A percentile compares a stretch with the other conserved stretches of the same genome.
Conservation (phyloP, 2,797 vertebrate species). For the Atherinosoma microstoma region DNA sequence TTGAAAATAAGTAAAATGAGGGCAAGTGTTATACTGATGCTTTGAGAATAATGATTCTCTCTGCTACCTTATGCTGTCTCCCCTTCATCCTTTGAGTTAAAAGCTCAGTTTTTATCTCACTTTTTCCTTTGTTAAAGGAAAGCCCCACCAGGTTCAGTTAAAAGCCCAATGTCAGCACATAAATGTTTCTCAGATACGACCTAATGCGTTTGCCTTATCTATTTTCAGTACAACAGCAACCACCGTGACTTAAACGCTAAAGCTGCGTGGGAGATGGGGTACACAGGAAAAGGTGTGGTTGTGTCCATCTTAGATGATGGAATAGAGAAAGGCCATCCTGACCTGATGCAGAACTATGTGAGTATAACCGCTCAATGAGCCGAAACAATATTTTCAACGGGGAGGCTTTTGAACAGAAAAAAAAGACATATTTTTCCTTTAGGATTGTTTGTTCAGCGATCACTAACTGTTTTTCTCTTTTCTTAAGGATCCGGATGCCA, state of each 20-base stretch:
- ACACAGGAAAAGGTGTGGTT: constrained; percentile 93
- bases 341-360: constrained; percentile 85
- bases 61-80: neutral
- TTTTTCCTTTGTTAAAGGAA: neutral
- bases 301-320: constrained; percentile 98
- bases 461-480: constrained; percentile 13
- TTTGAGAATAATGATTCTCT: constrained; percentile 2
- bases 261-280: constrained; percentile 94
- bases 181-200: constrained; percentile 37
- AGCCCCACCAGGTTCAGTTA: constrained; percentile 21
- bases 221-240: constrained; percentile 87
- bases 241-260: constrained; percentile 94
- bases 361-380: constrained; percentile 50
- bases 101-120: constrained; percentile 24
- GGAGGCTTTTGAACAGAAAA: neutral
- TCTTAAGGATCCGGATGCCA: constrained; percentile 89
- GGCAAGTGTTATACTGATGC: neutral
- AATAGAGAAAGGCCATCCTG: constrained; percentile 98
- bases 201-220: constrained; percentile 53
- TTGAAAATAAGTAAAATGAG: constrained; percentile 42
- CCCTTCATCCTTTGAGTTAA: neutral
- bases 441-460: neutral
- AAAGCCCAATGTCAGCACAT: constrained; percentile 22
- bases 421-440: neutral
- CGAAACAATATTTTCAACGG: neutral